A percentile compares a stretch with the other conserved stretches of the same genome.
Evolutionary conservation across 2,113 vertebrate species (phyloP).

Genomic region (Malaclemys terrapin): DNA sequence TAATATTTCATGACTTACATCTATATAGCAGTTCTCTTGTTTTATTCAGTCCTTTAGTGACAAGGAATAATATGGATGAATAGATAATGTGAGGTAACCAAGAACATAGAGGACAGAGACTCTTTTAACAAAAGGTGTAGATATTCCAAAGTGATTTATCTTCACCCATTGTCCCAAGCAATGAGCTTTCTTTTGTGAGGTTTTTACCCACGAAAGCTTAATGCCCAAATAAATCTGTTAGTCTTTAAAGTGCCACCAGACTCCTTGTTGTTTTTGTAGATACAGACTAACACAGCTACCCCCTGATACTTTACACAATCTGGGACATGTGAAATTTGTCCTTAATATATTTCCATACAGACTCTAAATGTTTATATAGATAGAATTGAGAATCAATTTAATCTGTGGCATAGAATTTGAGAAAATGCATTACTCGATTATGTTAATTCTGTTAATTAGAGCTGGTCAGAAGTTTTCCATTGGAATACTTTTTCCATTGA

Average conservation of each 20-base stretch:
- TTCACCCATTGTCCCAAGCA: conserved; percentile 18
- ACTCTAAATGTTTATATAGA: not conserved
- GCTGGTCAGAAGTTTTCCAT: not conserved
- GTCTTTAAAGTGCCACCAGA: too few species aligned
- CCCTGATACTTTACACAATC: too few species aligned
- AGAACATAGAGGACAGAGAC: not conserved
- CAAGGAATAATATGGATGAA: not conserved
- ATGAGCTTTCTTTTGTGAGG: not conserved
- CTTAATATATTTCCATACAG: not conserved
- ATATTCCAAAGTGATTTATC: not conserved
- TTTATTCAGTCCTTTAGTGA: not conserved
- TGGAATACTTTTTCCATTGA: not conserved
- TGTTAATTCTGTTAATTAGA: not conserved
- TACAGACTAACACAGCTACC: too few species aligned
- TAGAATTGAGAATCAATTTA: not conserved
- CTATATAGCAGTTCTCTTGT: not conserved
- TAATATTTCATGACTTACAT: not conserved
- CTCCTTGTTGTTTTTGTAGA: too few species aligned
- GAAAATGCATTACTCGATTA: not conserved
- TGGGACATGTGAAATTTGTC: not conserved
- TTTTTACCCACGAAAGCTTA: too few species aligned
- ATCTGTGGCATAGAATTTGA: not conserved
- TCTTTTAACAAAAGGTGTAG: not conserved
- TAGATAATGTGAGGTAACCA: not conserved
- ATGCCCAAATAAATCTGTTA: too few species aligned